A percentile compares a stretch with the other conserved stretches of the same genome.
These are phyloP conservation scores for Chelon auratus DNA, from an alignment of 2,797 vertebrate genomes.

Conservation along the genomic window DNA sequence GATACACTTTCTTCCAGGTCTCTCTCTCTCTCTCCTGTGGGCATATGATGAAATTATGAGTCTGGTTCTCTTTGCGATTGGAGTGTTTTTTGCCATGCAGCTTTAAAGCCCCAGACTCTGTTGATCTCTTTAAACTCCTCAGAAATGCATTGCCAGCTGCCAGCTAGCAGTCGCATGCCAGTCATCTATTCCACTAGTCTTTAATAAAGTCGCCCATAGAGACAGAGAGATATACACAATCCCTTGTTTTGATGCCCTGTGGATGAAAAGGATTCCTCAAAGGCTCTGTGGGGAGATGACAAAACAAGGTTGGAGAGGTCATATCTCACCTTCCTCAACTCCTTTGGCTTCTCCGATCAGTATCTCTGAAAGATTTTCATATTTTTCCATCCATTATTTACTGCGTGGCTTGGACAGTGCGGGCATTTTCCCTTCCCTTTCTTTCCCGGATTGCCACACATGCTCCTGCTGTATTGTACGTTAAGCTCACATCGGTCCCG, in stretches of 20 bases:
- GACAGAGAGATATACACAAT: slow-evolving; percentile 66
- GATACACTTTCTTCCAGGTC: slow-evolving; percentile 10
- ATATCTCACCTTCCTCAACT: slow-evolving; percentile 26
- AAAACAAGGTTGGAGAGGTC: slow-evolving; percentile 46
- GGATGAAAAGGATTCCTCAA: slow-evolving; percentile 53
- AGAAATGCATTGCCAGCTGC: slow-evolving; percentile 72
- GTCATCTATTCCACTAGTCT: slow-evolving; percentile 59
- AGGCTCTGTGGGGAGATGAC: slow-evolving; percentile 42
- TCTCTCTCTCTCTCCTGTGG: slow-evolving; percentile 22
- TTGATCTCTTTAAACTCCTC: slow-evolving; percentile 73
- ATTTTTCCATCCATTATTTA: slow-evolving; percentile 37
- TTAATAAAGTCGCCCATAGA: slow-evolving; percentile 72
- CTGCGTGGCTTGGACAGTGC: neutral
- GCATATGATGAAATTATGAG: slow-evolving; percentile 48
- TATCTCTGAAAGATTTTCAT: slow-evolving; percentile 10
- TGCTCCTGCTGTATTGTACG: slow-evolving; percentile 12
- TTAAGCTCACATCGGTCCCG: slow-evolving; percentile 20
- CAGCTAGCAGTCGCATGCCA: slow-evolving; percentile 54
- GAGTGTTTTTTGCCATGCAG: slow-evolving; percentile 36
- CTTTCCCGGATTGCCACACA: slow-evolving; percentile 3
- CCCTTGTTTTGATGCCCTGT: slow-evolving; percentile 68
- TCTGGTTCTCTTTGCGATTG: slow-evolving; percentile 44
- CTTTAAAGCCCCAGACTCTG: slow-evolving; percentile 46
- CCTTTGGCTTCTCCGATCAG: slow-evolving; percentile 16
- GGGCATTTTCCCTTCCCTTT: neutral